Base-by-base conservation (phyloP, 1,140 invertebrate genomes). In the Drosophila chauvacae region DNA sequence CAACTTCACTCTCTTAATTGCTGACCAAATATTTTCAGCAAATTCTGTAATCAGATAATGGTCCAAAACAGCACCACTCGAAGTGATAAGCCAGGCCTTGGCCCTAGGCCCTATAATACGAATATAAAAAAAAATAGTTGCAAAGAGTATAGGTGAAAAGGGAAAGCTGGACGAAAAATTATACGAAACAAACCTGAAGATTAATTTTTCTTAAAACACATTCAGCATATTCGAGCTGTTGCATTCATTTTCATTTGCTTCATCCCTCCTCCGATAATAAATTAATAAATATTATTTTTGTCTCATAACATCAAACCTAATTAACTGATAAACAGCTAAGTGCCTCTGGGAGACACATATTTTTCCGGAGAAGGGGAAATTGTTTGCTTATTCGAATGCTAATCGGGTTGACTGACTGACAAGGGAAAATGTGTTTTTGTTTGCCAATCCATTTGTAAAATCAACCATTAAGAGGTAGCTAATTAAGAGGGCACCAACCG, bases 21-120 rank as follows among this genome's bases (percentile, higher is more conserved):
- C 77, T 80, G 80, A 63, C 59, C 77, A 87, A 87, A 87, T 87
- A 87, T 84, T 87, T 88, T 88, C 65, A 65, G 77, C 84, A 87
- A 87, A 87, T 66, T 88, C 42, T 75, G 73, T 83, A 88, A 88
- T 88, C 77, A 83, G 83, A 53, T 37, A 80, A 79, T 71, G 65
- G 63, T 48, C 48, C 45, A 59, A 35, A n/a, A 37, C 20, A 23
- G 37, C n/a, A 35, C 18, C 50, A 39, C 14, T 35, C n/a, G 7
- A 63, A 48, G 28, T 69, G 55, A 74, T 50, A 64, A 59, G 56
- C 44, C 47, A 35, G 10, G 3, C 11, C 35, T 37, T 13, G 13
- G 35, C 14, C 28, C 44, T 20, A 57, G 28, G 48, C 11, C n/a
- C 50, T 35, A 35, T 3, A n/a, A 16, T 16, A n/a, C 10, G 16